These are phyloP conservation scores for Solea senegalensis DNA, from an alignment of 2,113 vertebrate species.

Conservation along the genomic window DNA sequence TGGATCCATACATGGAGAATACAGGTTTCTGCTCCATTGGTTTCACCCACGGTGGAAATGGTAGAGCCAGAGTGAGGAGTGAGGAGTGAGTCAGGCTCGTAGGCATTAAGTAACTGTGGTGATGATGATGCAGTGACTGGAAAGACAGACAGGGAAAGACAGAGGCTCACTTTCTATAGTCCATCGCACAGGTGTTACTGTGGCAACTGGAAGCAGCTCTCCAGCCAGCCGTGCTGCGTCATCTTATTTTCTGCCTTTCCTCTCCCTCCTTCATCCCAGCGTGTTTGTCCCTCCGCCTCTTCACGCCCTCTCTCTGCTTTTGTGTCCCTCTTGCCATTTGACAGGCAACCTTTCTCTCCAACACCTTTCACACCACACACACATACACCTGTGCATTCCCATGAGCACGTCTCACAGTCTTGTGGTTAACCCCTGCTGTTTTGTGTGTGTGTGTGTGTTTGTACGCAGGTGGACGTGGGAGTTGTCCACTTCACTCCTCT, in stretches of 20 bases:
- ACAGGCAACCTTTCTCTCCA: conserved; percentile 32
- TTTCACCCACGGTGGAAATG: background rate
- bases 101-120: conserved; percentile 31
- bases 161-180: conserved; percentile 68
- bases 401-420: background rate
- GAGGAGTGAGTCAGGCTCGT: conserved; percentile 36
- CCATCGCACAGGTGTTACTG: conserved; percentile 84
- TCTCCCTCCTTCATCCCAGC: conserved; percentile 30
- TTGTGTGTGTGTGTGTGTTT: conserved; percentile 27
- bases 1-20: background rate
- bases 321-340: conserved; percentile 36
- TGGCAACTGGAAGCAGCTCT: conserved; percentile 79
- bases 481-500: conserved; percentile 93
- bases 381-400: background rate
- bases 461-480: conserved; percentile 90
- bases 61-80: background rate
- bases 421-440: conserved; percentile 14
- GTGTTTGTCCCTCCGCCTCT: conserved; percentile 28
- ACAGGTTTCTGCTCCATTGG: background rate
- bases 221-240: conserved; percentile 78
- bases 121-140: conserved; percentile 53
- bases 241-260: conserved; percentile 58
- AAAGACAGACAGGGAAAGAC: conserved; percentile 2
- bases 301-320: conserved; percentile 24
- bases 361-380: background rate